Base-by-base conservation (phyloP, 2,888 invertebrate species). In the Himalopsyche japonica region DNA sequence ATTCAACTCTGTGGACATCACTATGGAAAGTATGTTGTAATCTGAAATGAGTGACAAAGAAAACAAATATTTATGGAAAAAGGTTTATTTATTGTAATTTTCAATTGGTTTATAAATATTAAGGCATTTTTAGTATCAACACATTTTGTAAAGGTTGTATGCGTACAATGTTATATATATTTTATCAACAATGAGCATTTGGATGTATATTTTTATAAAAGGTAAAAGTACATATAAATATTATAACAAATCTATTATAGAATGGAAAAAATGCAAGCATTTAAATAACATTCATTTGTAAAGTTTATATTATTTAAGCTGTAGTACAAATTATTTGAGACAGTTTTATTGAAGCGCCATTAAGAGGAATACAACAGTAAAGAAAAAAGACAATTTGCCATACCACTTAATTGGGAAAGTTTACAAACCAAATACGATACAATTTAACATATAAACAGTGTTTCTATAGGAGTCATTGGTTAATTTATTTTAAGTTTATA, bases 81-180 rank as follows among this genome's bases (percentile, higher is more conserved):
- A 27, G 32, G 76, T 76, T 76, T 76, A 1, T 76, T 76, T 34
- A 76, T 76, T 30, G 32, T 57, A 20, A 57, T 57, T 20, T n/a
- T 57, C 6, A 20, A 8, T 57, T 20, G 27, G 37, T 57, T 57
- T 80, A 81, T 76, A 81, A 76, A 81, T 76, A 81, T 76, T 76
- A 81, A 81, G 76, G 81, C 81, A 81, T 81, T 47, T n/a, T 43
- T 76, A 81, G 76, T 81, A 76, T 81, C 76, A 76, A 76, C 81
- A 81, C 57, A 57, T 57, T 24, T 57, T 57, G 57, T 24, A 57
- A 20, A 57, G 24, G 24, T 57, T 57, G 57, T 57, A 57, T 57
- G 57, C 57, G 24, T 57, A 57, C 20, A 57, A 57, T 20, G 20
- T 20, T 32, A 32, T 32, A 49, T n/a, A n/a, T 20, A 32, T 49